phyloP scores from a whole-genome alignment of 2,888 invertebrate species.

The Eumacrocentrus americanus region DNA sequence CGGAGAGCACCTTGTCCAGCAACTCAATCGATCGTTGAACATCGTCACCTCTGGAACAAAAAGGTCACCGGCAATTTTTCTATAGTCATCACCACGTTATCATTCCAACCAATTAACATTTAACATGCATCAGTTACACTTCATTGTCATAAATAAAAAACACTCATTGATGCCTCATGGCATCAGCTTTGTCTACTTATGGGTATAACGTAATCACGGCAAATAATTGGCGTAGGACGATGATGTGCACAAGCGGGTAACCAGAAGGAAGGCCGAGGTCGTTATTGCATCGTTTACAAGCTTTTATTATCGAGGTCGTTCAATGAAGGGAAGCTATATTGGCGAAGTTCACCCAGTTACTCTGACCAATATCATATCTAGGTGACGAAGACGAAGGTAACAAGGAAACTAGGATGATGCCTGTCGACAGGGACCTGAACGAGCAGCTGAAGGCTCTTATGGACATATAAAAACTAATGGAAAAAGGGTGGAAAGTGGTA shows the following conservation, averaged over 20 bases:
- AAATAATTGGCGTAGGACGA: conserved; percentile 9
- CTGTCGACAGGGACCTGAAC: not conserved
- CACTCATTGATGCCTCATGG: not conserved
- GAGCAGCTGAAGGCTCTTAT: not conserved
- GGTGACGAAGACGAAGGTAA: not conserved
- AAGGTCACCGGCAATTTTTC: conserved; percentile 21
- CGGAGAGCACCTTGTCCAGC: conserved; percentile 86
- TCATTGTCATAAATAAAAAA: not conserved
- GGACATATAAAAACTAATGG: not conserved
- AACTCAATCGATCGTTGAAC: conserved; percentile 88
- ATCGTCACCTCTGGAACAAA: conserved; percentile 78
- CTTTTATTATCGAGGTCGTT: conserved; percentile 16
- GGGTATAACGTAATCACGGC: conserved; percentile 2
- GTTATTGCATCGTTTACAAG: conserved; percentile 32
- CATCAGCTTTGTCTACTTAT: too few species aligned
- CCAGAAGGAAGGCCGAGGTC: conserved; percentile 16
- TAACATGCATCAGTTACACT: conserved; percentile 11
- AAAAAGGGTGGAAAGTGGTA: not conserved
- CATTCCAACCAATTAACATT: not conserved
- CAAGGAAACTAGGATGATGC: conserved; percentile 1
- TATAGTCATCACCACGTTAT: conserved; percentile 23
- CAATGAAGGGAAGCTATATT: not conserved
- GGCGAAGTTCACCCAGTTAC: conserved; percentile 1
- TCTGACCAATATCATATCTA: not conserved
- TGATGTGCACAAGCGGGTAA: conserved; percentile 9